Evolutionary conservation across 1,140 invertebrate species (phyloP).

Genomic region (Epicauta chinensis): DNA sequence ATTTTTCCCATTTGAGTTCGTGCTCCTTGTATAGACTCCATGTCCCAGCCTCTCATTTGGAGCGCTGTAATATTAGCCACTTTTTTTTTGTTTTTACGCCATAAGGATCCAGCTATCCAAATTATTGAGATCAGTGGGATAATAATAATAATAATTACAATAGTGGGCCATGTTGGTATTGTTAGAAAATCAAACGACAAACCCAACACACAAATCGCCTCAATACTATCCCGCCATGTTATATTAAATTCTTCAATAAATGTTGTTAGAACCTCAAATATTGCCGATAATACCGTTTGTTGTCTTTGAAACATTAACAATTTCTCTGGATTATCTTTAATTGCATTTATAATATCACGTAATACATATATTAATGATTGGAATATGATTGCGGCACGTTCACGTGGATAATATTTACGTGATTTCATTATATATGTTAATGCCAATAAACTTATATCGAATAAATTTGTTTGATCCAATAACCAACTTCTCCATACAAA

Average conservation of each 20-base stretch:
- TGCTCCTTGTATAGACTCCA: too few relatives aligned
- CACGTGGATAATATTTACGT: conserved; percentile 47
- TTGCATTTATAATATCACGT: conserved; percentile 47
- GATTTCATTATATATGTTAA: conserved; percentile 47
- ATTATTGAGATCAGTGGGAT: too few relatives aligned
- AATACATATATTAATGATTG: conserved; percentile 61
- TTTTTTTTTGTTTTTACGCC: too few relatives aligned
- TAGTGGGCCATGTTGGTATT: conserved; percentile 39
- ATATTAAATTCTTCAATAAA: conserved; percentile 63
- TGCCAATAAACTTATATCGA: conserved; percentile 57
- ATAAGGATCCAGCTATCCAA: too few relatives aligned
- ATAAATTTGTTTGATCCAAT: conserved; percentile 43
- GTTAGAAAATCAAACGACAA: conserved; percentile 42
- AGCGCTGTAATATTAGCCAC: too few relatives aligned
- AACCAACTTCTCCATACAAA: conserved; percentile 52
- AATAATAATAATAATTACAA: conserved; percentile 30
- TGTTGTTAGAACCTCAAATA: conserved; percentile 55
- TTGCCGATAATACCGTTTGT: conserved; percentile 45
- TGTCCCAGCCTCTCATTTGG: too few relatives aligned
- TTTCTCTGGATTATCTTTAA: conserved; percentile 22
- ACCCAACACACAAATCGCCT: conserved; percentile 53
- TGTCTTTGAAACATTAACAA: conserved; percentile 15
- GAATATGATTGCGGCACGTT: conserved; percentile 62
- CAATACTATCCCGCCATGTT: conserved; percentile 65
- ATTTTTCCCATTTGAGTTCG: too few relatives aligned